Conservation (phyloP, 2,888 invertebrate genomes). For the Gnatocerus cornutus region DNA sequence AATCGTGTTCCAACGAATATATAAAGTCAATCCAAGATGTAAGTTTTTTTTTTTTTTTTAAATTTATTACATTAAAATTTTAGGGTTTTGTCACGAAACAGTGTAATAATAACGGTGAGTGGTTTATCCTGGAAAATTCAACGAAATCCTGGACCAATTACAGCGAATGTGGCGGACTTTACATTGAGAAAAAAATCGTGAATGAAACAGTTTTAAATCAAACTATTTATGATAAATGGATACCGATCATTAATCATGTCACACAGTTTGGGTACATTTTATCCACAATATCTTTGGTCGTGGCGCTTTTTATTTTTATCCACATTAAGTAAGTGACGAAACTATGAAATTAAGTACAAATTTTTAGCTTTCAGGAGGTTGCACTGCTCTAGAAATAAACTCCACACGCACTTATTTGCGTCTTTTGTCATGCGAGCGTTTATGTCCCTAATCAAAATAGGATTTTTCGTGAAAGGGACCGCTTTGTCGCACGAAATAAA, state of each 20-base stretch:
- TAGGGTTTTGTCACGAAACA: conserved; percentile 70
- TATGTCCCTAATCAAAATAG: conserved; percentile 75
- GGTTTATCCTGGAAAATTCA: conserved; percentile 68
- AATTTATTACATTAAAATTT: conserved; percentile 51
- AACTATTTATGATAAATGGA: conserved; percentile 69
- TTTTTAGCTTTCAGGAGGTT: conserved; percentile 72
- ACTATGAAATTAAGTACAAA: background rate
- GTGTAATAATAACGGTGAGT: conserved; percentile 72
- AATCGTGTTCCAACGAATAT: conserved; percentile 69
- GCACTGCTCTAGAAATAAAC: conserved; percentile 78
- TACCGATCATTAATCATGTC: conserved; percentile 72
- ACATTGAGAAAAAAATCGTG: conserved; percentile 17
- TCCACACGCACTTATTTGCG: conserved; percentile 79
- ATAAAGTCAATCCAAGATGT: conserved; percentile 54
- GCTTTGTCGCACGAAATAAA: conserved; percentile 70
- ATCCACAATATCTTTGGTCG: conserved; percentile 72
- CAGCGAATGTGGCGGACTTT: conserved; percentile 67
- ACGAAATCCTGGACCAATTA: conserved; percentile 72
- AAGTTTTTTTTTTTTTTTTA: conserved; percentile 41
- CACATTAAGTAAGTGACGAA: conserved; percentile 71
- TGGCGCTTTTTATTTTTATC: conserved; percentile 73
- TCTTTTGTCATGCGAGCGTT: conserved; percentile 78
- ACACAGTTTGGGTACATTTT: conserved; percentile 74
- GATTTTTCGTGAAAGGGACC: conserved; percentile 73
- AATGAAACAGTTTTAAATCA: conserved; percentile 16